phyloP scores from a whole-genome alignment of 2,888 invertebrate species.

The Lycia hirtaria region DNA sequence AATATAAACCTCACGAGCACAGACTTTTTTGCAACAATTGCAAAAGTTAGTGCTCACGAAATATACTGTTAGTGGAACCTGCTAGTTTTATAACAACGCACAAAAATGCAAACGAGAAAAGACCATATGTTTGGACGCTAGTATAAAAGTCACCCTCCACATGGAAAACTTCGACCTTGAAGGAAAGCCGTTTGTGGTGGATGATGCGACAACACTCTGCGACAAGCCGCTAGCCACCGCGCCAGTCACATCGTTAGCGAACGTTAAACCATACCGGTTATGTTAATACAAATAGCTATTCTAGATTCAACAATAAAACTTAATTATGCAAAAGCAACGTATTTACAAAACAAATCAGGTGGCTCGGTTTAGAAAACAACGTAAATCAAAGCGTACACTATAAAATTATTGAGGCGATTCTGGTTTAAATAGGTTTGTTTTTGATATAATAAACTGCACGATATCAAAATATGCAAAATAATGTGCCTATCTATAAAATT shows the following conservation, averaged over 20 bases:
- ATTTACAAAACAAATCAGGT: conserved; percentile 29
- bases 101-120: too few relatives aligned
- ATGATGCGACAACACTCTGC: conserved; percentile 45
- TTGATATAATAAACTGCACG: not conserved
- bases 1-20: too few relatives aligned
- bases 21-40: too few relatives aligned
- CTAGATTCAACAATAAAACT: conserved; percentile 25
- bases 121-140: too few relatives aligned
- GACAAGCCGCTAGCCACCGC: conserved; percentile 35
- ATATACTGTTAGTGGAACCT: too few relatives aligned
- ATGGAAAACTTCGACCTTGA: not conserved
- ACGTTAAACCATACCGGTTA: conserved; percentile 45
- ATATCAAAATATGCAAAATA: not conserved
- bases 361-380: conserved; percentile 12
- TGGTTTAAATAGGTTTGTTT: not conserved
- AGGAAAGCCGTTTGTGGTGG: conserved; percentile 7
- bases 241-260: conserved; percentile 38
- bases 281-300: conserved; percentile 43
- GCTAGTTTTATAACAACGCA: too few relatives aligned
- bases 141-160: too few relatives aligned
- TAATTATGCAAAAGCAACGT: conserved; percentile 24
- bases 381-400: conserved; percentile 1
- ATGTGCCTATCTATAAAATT: too few relatives aligned
- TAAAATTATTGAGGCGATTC: conserved; percentile 2
- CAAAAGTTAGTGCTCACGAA: too few relatives aligned